phyloP scores from a whole-genome alignment of 2,888 invertebrate species.

The Xestia sexstrigata region DNA sequence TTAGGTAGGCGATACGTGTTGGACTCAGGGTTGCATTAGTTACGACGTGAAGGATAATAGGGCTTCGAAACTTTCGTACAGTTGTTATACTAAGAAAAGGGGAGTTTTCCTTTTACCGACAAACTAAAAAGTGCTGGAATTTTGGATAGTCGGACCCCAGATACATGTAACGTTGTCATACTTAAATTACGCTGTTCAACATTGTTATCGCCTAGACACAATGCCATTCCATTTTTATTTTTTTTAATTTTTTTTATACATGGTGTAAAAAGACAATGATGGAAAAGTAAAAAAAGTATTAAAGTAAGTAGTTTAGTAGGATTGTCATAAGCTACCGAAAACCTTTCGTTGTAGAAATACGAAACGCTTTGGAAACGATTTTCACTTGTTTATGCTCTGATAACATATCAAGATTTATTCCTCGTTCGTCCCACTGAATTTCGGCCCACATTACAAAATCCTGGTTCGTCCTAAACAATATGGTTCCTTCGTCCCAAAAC shows the following conservation, averaged over 20 bases:
- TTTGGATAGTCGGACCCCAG: neutral
- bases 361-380: neutral
- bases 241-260: no score
- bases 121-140: neutral
- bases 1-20: slow-evolving; percentile 66
- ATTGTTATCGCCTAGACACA: neutral
- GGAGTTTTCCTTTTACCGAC: neutral
- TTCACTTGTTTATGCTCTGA: neutral
- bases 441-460: no score
- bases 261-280: no score
- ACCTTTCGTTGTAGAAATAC: neutral
- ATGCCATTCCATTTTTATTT: neutral
- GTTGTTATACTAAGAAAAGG: neutral
- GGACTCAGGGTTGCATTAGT: slow-evolving; percentile 67
- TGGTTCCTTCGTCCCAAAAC: no score
- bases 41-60: slow-evolving; percentile 32
- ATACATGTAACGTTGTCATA: neutral
- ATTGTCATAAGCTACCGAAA: neutral
- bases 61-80: slow-evolving; percentile 9
- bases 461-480: no score
- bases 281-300: neutral
- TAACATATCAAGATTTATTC: no score
- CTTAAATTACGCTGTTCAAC: neutral
- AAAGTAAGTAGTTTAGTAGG: no score
- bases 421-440: no score